phyloP scores from a whole-genome alignment of 2,113 vertebrate genomes.

The Coptodon bakossiorum region DNA sequence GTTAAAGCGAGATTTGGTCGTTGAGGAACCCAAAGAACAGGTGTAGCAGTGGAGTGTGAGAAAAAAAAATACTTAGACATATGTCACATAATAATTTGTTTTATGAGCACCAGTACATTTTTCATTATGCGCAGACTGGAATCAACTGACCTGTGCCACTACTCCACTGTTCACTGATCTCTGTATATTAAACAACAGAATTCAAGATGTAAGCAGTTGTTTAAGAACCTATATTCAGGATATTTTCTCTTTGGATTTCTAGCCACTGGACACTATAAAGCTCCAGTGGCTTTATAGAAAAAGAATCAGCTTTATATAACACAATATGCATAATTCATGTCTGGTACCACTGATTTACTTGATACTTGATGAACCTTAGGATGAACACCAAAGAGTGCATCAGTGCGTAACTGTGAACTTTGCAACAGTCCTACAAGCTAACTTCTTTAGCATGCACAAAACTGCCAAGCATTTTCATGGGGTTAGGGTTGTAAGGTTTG shows the following conservation, averaged over 20 bases:
- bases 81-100: not conserved
- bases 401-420: not conserved
- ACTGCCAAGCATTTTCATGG: not conserved
- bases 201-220: not conserved
- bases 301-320: not conserved
- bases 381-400: not conserved
- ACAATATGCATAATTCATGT: not conserved
- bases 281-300: not conserved
- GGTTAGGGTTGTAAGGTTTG: not conserved
- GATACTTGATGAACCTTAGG: not conserved
- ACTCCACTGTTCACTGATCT: not conserved
- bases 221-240: not conserved
- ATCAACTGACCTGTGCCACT: not conserved
- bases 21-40: not conserved
- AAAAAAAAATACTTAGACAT: not conserved
- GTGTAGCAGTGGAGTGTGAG: not conserved
- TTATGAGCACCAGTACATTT: not conserved
- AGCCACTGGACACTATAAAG: not conserved
- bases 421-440: not conserved
- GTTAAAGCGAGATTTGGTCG: not conserved
- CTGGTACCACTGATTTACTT: not conserved
- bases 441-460: not conserved
- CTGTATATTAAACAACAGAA: not conserved
- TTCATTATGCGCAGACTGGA: not conserved
- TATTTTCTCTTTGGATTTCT: not conserved